Evolutionary conservation across 2,888 invertebrate species (phyloP).

Genomic region (Callosobruchus maculatus): DNA sequence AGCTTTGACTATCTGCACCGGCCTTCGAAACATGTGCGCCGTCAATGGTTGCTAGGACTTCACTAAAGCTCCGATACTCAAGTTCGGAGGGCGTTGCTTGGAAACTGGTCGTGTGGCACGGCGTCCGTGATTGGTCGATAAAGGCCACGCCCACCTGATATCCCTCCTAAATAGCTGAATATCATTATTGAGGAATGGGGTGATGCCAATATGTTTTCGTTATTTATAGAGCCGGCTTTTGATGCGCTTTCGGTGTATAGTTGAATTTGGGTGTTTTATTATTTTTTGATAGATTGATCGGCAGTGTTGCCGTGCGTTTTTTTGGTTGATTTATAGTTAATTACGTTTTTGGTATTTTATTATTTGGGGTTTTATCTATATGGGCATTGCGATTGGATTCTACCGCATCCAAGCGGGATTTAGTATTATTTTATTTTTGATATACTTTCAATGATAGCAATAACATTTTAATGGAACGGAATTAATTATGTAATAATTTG

Average conservation of each 20-base stretch:
- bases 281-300: slow-evolving; percentile 44
- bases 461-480: slow-evolving; percentile 1
- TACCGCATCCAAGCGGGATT: neutral
- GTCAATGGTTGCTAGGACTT: slow-evolving; percentile 32
- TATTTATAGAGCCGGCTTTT: slow-evolving; percentile 45
- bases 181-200: slow-evolving; percentile 46
- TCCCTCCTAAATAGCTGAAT: slow-evolving; percentile 36
- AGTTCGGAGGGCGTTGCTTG: slow-evolving; percentile 24
- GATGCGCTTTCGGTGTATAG: slow-evolving; percentile 41
- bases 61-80: slow-evolving; percentile 38
- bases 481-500: neutral
- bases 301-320: slow-evolving; percentile 19
- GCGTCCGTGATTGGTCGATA: slow-evolving; percentile 32
- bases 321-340: slow-evolving; percentile 30
- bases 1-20: neutral
- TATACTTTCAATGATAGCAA: neutral
- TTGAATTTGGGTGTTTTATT: slow-evolving; percentile 44
- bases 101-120: slow-evolving; percentile 13
- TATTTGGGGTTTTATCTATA: slow-evolving; percentile 2
- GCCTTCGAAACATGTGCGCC: slow-evolving; percentile 27
- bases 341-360: slow-evolving; percentile 17
- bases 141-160: slow-evolving; percentile 29
- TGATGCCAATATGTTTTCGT: slow-evolving; percentile 46
- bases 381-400: neutral
- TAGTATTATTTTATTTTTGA: slow-evolving; percentile 2